A percentile compares a stretch with the other conserved stretches of the same genome.
Conservation (phyloP, 2,113 vertebrate species). For the Phasianus colchicus region DNA sequence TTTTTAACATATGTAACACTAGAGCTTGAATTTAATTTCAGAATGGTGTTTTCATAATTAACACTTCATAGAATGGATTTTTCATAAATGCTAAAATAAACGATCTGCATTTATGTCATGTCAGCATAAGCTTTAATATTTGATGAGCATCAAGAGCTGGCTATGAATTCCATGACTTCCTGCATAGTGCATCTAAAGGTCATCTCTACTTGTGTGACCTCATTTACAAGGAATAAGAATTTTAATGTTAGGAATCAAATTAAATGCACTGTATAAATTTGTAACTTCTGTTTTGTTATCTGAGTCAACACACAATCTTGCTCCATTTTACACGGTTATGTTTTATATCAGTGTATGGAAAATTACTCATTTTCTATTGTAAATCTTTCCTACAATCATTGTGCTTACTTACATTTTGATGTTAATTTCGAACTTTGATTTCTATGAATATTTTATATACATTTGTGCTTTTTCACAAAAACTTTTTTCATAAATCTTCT, state of each 20-base stretch:
- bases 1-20: neutral
- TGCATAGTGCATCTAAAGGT: fast-evolving
- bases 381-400: neutral
- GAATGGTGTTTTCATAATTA: neutral
- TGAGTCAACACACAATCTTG: neutral
- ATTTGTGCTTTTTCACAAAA: neutral
- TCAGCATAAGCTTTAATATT: neutral
- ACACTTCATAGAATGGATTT: neutral
- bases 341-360: neutral
- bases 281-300: neutral
- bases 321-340: neutral
- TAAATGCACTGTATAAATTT: neutral
- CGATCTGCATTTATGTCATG: neutral
- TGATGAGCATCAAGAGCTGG: neutral
- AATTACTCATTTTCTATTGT: neutral
- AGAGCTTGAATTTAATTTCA: neutral
- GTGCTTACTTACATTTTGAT: neutral
- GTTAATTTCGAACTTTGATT: neutral
- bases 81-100: neutral
- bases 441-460: neutral
- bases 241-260: neutral
- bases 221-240: neutral
- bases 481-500: neutral
- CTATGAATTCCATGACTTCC: fast-evolving
- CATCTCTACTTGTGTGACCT: neutral